Base-by-base conservation (phyloP, 2,888 invertebrate genomes). In the Chrysopilus asiliformis region DNA sequence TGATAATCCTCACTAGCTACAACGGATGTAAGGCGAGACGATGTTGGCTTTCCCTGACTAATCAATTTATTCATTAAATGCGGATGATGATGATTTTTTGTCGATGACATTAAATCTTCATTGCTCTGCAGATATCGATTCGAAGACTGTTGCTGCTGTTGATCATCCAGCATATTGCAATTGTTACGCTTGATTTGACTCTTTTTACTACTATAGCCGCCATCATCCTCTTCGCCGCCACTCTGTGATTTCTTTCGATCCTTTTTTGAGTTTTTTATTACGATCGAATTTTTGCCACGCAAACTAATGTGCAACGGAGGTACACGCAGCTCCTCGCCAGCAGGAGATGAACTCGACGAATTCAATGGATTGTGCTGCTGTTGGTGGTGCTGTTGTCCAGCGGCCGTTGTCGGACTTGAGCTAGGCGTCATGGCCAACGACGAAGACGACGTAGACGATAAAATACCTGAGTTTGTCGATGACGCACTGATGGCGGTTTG, bases 271-370 rank as follows among this genome's bases (percentile, higher is more conserved):
- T 79, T 76, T 52, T 78, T 82, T 48, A 85, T 85, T 32, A 89
- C 84, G 26, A 84, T 84, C 1, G 84, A 83, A 57, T 85, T 86
- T 39, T 85, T 71, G 2, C 85, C 85, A 41, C 87, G 70, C 27
- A 90, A 64, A 39, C 86, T 86, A 50, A 90, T 89, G 57, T 89
- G 89, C 42, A 89, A 65, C 2, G 89, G 90, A 7, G 90, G 89
- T 31, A 90, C 90, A 37, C 86, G 68, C 6, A 81, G 76, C 50
- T 85, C 85, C 43, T 82, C 84, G 3, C 53, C 48, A 5, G 51
- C 49, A 12, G 40, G 45, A 4, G 45, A 41, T 32, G 34, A 37
- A n/a, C 16, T 26, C 34, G 32, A 31, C 2, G 33, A 27, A 8
- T 42, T 39, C 28, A 45, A 41, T 44, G 44, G 32, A 45, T 42